Evolutionary conservation across 2,797 vertebrate species (phyloP), one percentile per base, ranked within the genome.

Genomic region (Cyprinella venusta): DNA sequence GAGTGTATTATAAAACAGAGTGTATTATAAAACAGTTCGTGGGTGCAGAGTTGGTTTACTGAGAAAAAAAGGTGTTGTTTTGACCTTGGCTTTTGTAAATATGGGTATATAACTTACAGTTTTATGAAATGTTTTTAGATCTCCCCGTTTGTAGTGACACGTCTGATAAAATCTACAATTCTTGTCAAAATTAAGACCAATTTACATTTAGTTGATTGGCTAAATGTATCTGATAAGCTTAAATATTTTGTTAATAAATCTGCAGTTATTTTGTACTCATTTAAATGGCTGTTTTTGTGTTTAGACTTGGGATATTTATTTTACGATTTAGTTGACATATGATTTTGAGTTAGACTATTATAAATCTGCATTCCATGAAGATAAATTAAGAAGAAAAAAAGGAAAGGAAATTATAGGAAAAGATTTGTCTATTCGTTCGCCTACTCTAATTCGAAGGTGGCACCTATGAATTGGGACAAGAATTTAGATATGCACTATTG

Each of bases 261-360:
- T 30, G 24, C 13, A 24, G 6, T 63, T 5, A 63, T 63, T 63
- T 30, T 61, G 12, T 30, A 3, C 24, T 16, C 0, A 30, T 30
- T 63, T 6, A 63, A 63, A 63, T 63, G 24, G 6, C 24, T 26
- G n/a, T 61, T 26, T 15, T 26, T 61, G 5, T 15, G 59, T 24
- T 59, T 24, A 6, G 10, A 61, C 1, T 40, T 40, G 2, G 8
- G 38, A 5, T 26, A 13, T 61, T 61, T 61, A 6, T 59, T 59
- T 59, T 5, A 24, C n/a, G 10, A 59, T 26, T 4, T n/a, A n/a
- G n/a, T n/a, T n/a, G n/a, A n/a, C n/a, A n/a, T n/a, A n/a, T n/a
- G n/a, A n/a, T n/a, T 72, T 5, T 21, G 18, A 72, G 30, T 56
- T 75, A n/a, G n/a, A n/a, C n/a, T n/a, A 76, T 33, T 50, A 74